Conservation (phyloP, 2,113 vertebrate genomes). For the Butastur rufipennis region DNA sequence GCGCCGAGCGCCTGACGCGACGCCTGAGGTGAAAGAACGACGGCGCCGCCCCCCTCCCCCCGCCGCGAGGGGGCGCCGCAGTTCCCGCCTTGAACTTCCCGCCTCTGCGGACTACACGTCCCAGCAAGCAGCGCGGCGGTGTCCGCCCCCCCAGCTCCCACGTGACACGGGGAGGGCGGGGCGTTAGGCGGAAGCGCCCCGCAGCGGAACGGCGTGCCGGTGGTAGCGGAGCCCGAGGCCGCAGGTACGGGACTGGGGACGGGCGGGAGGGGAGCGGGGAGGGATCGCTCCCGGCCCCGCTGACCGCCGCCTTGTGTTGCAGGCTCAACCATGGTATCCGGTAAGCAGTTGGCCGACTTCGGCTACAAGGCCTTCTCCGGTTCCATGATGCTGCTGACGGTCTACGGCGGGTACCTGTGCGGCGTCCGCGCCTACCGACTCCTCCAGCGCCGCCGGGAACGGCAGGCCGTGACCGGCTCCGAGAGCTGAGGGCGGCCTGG, state of each 20-base stretch:
- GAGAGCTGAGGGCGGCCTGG: slow-evolving; percentile 47
- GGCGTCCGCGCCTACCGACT: slow-evolving; percentile 72
- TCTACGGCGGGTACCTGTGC: slow-evolving; percentile 88
- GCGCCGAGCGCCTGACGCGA: neutral
- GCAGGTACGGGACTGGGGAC: neutral
- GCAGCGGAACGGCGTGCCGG: neutral
- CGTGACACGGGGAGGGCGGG: neutral
- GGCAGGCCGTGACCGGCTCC: slow-evolving; percentile 66
- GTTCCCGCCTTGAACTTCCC: rapidly evolving
- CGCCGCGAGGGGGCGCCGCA: neutral
- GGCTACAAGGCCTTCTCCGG: slow-evolving; percentile 87
- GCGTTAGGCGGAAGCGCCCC: neutral
- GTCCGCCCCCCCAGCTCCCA: neutral
- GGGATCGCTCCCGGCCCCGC: neutral
- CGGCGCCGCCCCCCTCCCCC: rapidly evolving
- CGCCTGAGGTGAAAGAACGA: neutral
- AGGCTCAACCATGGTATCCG: slow-evolving; percentile 76
- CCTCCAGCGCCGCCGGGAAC: slow-evolving; percentile 63
- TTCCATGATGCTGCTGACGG: slow-evolving; percentile 90
- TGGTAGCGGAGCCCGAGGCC: rapidly evolving
- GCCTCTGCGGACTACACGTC: neutral
- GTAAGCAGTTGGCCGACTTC: slow-evolving; percentile 87
- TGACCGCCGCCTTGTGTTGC: neutral
- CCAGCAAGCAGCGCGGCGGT: neutral
- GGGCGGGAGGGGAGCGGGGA: neutral